Evolutionary conservation across 2,888 invertebrate genomes (phyloP).

Genomic region (Chrysotoxum bicinctum): DNA sequence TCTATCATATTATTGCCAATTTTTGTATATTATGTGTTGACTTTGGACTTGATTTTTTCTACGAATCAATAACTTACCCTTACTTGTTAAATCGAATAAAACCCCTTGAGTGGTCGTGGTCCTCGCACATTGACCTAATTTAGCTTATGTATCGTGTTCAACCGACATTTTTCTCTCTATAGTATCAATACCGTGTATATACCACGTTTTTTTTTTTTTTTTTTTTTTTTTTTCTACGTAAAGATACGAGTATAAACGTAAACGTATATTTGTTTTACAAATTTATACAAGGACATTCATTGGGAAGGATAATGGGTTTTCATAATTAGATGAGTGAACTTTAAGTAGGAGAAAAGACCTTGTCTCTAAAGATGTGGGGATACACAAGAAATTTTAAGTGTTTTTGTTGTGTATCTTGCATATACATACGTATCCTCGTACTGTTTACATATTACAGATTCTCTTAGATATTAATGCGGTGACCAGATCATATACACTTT

Average conservation of each 20-base stretch:
- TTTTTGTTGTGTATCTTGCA: constrained; percentile 3
- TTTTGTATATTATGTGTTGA: no score
- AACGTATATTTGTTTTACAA: constrained; percentile 26
- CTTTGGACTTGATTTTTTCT: not conserved
- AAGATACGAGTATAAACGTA: no score
- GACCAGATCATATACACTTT: no score
- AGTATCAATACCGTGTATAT: constrained; percentile 57
- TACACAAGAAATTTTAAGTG: constrained; percentile 48
- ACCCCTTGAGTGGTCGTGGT: constrained; percentile 36
- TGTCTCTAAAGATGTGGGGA: constrained; percentile 2
- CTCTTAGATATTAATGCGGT: not conserved
- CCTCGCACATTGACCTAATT: constrained; percentile 59
- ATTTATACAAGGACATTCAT: constrained; percentile 65
- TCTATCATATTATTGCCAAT: no score
- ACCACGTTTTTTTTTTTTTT: no score
- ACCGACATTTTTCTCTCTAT: constrained; percentile 24
- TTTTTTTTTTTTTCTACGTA: no score
- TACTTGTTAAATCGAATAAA: not conserved
- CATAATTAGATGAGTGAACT: constrained; percentile 69
- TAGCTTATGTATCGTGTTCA: constrained; percentile 26
- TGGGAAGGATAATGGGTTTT: constrained; percentile 64
- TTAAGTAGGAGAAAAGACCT: constrained; percentile 51
- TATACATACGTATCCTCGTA: not conserved
- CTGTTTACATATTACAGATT: not conserved
- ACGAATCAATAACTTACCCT: not conserved